Evolutionary conservation across 2,797 vertebrate species (phyloP).

Genomic region (Clarias platycephalus): DNA sequence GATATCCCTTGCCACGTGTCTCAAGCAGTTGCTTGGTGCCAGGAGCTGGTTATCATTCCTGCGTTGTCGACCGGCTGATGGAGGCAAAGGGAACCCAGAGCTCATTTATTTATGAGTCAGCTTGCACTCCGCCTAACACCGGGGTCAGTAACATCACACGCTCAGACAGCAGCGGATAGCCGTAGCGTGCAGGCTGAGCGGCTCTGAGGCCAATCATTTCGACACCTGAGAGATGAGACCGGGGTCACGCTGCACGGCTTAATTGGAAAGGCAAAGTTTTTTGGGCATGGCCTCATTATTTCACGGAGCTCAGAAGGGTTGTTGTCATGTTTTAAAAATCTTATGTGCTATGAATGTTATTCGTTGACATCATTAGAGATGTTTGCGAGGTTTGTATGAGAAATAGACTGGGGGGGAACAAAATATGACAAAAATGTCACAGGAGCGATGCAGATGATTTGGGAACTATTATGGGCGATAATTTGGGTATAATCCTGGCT

Average conservation of each 20-base stretch:
- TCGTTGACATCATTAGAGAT: constrained; percentile 21
- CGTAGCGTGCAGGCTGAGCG: constrained; percentile 23
- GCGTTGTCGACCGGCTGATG: constrained; percentile 38
- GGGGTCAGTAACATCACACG: constrained; percentile 48
- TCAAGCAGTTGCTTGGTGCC: constrained; percentile 45
- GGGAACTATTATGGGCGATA: neutral
- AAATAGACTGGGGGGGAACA: neutral
- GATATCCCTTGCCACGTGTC: constrained; percentile 38
- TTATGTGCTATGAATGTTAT: constrained; percentile 3
- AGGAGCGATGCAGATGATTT: neutral
- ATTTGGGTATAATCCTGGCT: constrained; percentile 4
- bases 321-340: constrained; percentile 1
- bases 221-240: constrained; percentile 29
- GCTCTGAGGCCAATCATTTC: constrained; percentile 33
- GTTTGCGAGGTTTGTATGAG: neutral
- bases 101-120: constrained; percentile 54
- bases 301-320: constrained; percentile 36
- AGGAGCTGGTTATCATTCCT: constrained; percentile 51
- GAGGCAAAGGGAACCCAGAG: constrained; percentile 35
- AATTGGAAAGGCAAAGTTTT: constrained; percentile 48
- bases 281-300: constrained; percentile 44
- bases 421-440: neutral
- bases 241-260: constrained; percentile 37
- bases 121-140: constrained; percentile 34
- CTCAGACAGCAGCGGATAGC: constrained; percentile 35